Conservation (phyloP, 1,140 invertebrate species). For the Goniozus legneri region DNA sequence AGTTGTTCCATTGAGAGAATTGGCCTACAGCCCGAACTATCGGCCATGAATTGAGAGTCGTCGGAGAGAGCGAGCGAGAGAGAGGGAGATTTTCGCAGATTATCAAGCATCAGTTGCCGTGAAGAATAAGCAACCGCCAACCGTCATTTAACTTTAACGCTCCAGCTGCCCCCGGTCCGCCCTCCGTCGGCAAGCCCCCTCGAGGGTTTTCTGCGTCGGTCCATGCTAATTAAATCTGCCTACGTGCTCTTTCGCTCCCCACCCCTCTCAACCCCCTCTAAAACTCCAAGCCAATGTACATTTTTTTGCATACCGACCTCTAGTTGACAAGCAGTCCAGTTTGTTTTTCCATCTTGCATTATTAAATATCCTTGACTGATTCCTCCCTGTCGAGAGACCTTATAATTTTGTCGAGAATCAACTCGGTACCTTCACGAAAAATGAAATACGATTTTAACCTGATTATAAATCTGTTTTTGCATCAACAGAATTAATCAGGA, state of each 20-base stretch:
- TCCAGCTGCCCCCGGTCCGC: conserved; percentile 46
- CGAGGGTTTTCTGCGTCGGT: conserved; percentile 43
- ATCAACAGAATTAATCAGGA: no score
- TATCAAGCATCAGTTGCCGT: conserved; percentile 55
- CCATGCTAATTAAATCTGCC: conserved; percentile 56
- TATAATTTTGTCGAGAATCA: no score
- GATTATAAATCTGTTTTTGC: no score
- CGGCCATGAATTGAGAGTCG: conserved; percentile 40
- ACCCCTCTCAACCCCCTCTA: conserved; percentile 10
- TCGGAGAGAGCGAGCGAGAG: no score
- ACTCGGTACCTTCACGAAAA: no score
- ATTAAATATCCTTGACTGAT: no score
- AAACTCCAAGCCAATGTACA: no score
- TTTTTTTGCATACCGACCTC: no score
- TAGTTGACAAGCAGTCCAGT: no score
- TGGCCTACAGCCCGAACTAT: conserved; percentile 48
- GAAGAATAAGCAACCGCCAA: conserved; percentile 56
- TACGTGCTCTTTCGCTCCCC: conserved; percentile 31
- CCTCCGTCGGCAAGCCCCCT: conserved; percentile 34
- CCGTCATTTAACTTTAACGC: conserved; percentile 58
- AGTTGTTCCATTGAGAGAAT: conserved; percentile 54
- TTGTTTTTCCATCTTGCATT: no score
- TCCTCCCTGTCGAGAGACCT: no score
- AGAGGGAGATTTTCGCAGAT: conserved; percentile 53
- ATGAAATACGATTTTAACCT: no score